A percentile compares a stretch with the other conserved stretches of the same genome.
Conservation (phyloP, 2,113 vertebrate genomes). For the Phylloscopus whistleri region DNA sequence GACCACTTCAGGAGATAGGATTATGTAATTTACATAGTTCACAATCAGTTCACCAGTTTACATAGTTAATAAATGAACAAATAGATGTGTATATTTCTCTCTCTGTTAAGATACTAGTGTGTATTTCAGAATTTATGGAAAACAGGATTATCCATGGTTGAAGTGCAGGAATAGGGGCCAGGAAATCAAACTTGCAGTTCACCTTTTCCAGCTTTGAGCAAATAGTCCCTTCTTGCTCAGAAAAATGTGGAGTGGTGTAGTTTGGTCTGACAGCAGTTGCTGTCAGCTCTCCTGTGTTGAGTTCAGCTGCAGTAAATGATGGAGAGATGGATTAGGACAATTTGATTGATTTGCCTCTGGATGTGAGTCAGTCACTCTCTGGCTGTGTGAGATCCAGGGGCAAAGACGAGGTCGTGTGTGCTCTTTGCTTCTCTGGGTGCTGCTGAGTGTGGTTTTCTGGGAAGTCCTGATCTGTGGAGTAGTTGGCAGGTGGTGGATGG, state of each 20-base stretch:
- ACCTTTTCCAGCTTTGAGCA: background rate
- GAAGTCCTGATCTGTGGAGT: background rate
- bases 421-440: background rate
- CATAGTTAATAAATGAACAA: background rate
- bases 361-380: background rate
- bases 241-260: accelerated
- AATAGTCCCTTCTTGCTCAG: background rate
- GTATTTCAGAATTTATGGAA: background rate
- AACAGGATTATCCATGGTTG: background rate
- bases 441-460: background rate
- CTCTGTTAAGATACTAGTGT: background rate
- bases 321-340: background rate
- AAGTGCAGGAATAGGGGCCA: background rate
- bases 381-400: background rate
- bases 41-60: background rate
- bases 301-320: background rate
- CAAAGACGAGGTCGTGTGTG: background rate
- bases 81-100: background rate
- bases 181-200: background rate
- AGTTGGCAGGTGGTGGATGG: background rate
- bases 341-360: background rate
- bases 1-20: background rate
- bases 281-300: background rate
- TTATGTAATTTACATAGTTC: background rate
- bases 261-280: background rate